These are phyloP conservation scores for Blastobasis lacticolella DNA, from an alignment of 2,888 invertebrate species.

Conservation along the genomic window DNA sequence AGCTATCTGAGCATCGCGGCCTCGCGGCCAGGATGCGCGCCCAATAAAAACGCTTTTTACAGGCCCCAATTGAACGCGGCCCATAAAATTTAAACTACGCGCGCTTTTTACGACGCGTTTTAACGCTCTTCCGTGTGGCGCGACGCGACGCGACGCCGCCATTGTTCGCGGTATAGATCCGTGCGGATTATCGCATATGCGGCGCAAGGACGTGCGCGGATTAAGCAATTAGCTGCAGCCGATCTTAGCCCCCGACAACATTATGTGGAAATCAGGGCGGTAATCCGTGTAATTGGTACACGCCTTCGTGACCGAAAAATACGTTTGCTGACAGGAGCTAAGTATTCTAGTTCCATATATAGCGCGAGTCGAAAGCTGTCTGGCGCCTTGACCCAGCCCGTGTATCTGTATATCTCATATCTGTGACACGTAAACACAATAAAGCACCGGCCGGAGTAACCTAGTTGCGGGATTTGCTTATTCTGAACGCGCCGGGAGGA, in stretches of 20 bases:
- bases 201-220: constrained; percentile 44
- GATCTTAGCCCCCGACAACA: constrained; percentile 40
- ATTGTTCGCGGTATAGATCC: constrained; percentile 46
- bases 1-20: constrained; percentile 58
- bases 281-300: constrained; percentile 40
- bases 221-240: constrained; percentile 52
- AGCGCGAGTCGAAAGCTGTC: constrained; percentile 63
- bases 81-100: constrained; percentile 68
- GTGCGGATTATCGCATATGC: constrained; percentile 35
- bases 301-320: constrained; percentile 42
- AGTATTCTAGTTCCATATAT: constrained; percentile 52
- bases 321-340: constrained; percentile 50
- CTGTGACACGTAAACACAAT: constrained; percentile 70
- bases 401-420: constrained; percentile 63
- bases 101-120: constrained; percentile 64
- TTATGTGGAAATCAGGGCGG: constrained; percentile 52
- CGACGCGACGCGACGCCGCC: constrained; percentile 26
- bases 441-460: constrained; percentile 61
- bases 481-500: constrained; percentile 42
- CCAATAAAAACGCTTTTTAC: constrained; percentile 69
- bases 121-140: constrained; percentile 62
- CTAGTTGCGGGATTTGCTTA: constrained; percentile 59
- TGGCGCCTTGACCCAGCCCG: constrained; percentile 62
- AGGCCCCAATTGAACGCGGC: constrained; percentile 65
- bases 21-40: constrained; percentile 66